Base-by-base conservation (phyloP, 2,797 vertebrate species). In the Anisognathus igniventris region DNA sequence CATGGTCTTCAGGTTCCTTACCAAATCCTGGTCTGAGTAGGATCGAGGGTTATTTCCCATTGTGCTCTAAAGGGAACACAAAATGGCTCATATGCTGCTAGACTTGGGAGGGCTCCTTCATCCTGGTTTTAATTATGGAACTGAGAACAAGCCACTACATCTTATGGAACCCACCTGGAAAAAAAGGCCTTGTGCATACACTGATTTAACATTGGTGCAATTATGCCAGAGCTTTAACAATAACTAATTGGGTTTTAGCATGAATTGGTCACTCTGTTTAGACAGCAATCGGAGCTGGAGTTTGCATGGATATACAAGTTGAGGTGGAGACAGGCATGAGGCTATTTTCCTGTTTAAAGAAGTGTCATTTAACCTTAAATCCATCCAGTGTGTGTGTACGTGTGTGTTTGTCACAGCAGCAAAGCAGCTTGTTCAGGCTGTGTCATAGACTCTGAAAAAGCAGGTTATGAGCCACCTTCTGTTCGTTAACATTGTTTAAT, bases 41-140 rank as follows among this genome's bases (percentile, higher is more conserved):
- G 68, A 37, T 78, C 64, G 9, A 17, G 33, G 60, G 17, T 61
- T 50, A 9, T n/a, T 74, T 72, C 86, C 58, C 51, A 23, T 35
- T 33, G 18, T 66, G 17, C 74, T 78, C 42, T 44, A 19, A 81
- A 37, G 44, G 9, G 10, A 81, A 37, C 40, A 25, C 57, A 92
- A 40, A 60, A 58, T 66, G 31, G 8, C 40, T 91, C 76, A 8
- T 31, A 7, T 62, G 70, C 18, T 70, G 53, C 73, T 94, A 45
- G 80, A 30, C 91, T 90, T 75, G 95, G 81, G 73, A 96, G 75
- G 66, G 44, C 54, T 96, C 86, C 92, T 95, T 92, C 79, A 61
- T 91, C 83, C 71, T 25, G 40, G 71, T 91, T 96, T 97, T 93
- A 96, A 92, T 96, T 96, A 96, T 88, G 93, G 95, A 96, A 90